phyloP scores from a whole-genome alignment of 2,113 vertebrate species.

The Tragelaphus strepsiceros region DNA sequence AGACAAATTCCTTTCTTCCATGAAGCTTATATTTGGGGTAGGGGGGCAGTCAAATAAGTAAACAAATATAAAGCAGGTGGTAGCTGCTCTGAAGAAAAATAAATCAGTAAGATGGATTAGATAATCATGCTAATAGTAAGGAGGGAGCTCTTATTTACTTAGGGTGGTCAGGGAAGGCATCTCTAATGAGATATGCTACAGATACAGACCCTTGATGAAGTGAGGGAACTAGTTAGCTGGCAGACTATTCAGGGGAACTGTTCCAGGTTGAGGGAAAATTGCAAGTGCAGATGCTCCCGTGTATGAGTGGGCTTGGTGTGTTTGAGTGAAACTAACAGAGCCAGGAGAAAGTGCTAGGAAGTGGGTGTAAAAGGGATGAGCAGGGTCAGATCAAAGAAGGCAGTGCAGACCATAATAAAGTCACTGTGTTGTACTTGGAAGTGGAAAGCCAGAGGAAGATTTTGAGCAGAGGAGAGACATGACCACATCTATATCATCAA shows the following conservation, averaged over 20 bases:
- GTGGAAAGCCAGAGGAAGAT: neutral
- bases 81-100: neutral
- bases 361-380: neutral
- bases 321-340: neutral
- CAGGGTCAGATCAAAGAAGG: neutral
- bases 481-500: neutral
- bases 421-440: neutral
- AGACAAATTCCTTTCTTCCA: neutral
- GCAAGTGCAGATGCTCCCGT: neutral
- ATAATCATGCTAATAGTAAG: neutral
- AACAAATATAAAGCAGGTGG: neutral
- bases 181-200: no score
- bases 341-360: neutral
- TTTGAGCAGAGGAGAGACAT: neutral
- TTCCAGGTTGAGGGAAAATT: neutral
- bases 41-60: neutral
- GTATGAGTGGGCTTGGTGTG: neutral
- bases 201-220: neutral
- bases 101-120: neutral
- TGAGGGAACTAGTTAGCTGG: neutral
- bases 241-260: neutral
- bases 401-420: neutral
- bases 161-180: neutral
- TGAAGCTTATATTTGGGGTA: neutral
- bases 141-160: neutral